phyloP scores from a whole-genome alignment of 1,140 invertebrate genomes.

The Hetaerina americana region DNA sequence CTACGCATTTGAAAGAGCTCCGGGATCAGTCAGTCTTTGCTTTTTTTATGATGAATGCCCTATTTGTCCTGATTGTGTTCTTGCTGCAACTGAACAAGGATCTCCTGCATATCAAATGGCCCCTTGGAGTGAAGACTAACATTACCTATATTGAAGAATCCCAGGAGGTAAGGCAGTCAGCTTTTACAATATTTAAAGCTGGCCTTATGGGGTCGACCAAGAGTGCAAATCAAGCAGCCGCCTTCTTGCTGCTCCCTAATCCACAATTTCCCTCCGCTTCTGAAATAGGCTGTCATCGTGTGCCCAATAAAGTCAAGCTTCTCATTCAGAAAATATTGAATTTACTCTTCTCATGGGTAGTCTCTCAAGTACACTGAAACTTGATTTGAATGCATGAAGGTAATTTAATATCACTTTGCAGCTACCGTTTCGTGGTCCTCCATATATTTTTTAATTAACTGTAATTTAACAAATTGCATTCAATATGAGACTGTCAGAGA shows the following conservation, averaged over 20 bases:
- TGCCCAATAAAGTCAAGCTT: background rate
- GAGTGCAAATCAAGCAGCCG: background rate
- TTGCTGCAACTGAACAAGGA: constrained; percentile 94
- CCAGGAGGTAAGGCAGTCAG: constrained; percentile 60
- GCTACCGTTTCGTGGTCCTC: too few species aligned
- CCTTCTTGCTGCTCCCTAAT: constrained; percentile 1
- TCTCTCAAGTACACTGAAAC: too few species aligned
- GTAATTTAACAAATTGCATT: too few species aligned
- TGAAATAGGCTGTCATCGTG: background rate
- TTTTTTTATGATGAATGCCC: constrained; percentile 95
- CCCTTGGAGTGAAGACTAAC: constrained; percentile 83
- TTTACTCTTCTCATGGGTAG: background rate
- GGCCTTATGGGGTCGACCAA: background rate
- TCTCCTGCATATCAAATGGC: constrained; percentile 84
- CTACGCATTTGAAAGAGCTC: constrained; percentile 79
- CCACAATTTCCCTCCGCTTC: constrained; percentile 5
- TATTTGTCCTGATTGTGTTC: constrained; percentile 96
- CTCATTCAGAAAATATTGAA: background rate
- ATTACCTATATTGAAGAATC: constrained; percentile 77
- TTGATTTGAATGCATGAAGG: too few species aligned
- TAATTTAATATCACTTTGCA: too few species aligned
- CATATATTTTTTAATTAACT: too few species aligned
- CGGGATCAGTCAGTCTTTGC: constrained; percentile 88
- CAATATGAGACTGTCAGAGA: too few species aligned
- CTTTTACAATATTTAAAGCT: background rate